These are phyloP conservation scores for Sebastes diaconus DNA, from an alignment of 2,797 vertebrate species.

Conservation along the genomic window DNA sequence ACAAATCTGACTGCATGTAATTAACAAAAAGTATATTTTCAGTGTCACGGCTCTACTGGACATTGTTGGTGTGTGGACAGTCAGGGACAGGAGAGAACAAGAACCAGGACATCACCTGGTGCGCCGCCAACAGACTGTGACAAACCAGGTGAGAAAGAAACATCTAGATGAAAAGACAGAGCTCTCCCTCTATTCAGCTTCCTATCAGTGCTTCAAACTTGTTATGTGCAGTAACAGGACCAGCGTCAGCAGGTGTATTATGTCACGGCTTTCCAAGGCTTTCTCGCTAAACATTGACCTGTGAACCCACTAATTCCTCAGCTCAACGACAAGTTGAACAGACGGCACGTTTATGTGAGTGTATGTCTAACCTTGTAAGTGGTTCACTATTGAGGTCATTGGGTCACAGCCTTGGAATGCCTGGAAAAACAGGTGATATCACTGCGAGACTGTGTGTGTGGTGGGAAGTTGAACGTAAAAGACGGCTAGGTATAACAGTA, in stretches of 20 bases:
- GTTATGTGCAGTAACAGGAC: neutral
- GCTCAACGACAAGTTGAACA: conserved; percentile 45
- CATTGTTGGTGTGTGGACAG: conserved; percentile 89
- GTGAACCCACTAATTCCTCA: conserved; percentile 42
- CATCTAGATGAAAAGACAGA: neutral
- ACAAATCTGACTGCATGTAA: neutral
- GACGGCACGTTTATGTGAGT: conserved; percentile 35
- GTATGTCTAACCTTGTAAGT: conserved; percentile 57
- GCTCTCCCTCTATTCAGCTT: neutral
- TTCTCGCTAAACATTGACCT: conserved; percentile 38
- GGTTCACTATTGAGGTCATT: conserved; percentile 34
- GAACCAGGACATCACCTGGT: conserved; percentile 78
- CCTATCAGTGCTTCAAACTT: neutral
- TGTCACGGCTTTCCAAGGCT: conserved; percentile 33
- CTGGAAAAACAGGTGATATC: conserved; percentile 48
- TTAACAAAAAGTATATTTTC: conserved; percentile 12
- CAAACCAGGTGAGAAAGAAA: conserved; percentile 75
- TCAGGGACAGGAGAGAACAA: conserved; percentile 78
- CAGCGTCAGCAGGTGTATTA: conserved; percentile 31
- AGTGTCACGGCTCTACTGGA: conserved; percentile 85
- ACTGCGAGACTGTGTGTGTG: neutral
- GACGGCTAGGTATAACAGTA: neutral
- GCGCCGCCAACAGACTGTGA: conserved; percentile 71
- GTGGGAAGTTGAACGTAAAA: neutral
- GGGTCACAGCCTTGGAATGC: conserved; percentile 46